Evolutionary conservation across 2,888 invertebrate species (phyloP), one percentile per base, ranked within the genome.

Genomic region (Drepana falcataria): DNA sequence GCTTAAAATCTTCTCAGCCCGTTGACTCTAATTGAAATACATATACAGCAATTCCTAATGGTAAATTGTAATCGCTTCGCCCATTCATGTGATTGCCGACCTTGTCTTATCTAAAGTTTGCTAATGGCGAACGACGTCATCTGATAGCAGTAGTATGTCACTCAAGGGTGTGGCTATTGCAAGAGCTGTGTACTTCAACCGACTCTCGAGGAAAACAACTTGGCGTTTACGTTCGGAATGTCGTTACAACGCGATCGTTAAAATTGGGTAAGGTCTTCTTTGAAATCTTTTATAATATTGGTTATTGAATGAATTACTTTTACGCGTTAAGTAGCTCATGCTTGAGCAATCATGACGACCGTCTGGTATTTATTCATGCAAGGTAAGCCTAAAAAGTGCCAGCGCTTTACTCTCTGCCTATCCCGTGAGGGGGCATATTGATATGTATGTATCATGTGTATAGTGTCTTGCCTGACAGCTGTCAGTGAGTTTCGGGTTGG

Each of bases 21-120:
- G 21, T 21, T 40, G 7, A 40, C 4, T 40, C 40, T 40, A 40
- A 3, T 6, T 40, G 40, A 40, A 40, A 21, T 21, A n/a, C n/a
- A n/a, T n/a, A 21, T 21, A 21, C 21, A 21, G 0, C 21, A 21
- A 21, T 21, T 21, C 21, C 21, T 21, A 21, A 21, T 21, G 21
- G 21, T 44, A 9, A 44, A 9, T 44, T 44, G 3, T 9, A 44
- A 44, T 3, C 9, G 9, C 37, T 5, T 9, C 44, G 21, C 33
- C 61, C 56, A 56, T 52, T 56, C 53, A 58, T 57, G 53, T 55
- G 56, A 58, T 55, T 55, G 58, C 59, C 55, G 71, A 68, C 77
- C 77, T 77, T 76, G 78, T 57, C 54, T 67, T 73, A 69, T 75
- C 71, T 52, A 53, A 56, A 71, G 66, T 72, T 72, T 71, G 70